phyloP scores from a whole-genome alignment of 2,113 vertebrate genomes.

The Rhinolophus sinicus region DNA sequence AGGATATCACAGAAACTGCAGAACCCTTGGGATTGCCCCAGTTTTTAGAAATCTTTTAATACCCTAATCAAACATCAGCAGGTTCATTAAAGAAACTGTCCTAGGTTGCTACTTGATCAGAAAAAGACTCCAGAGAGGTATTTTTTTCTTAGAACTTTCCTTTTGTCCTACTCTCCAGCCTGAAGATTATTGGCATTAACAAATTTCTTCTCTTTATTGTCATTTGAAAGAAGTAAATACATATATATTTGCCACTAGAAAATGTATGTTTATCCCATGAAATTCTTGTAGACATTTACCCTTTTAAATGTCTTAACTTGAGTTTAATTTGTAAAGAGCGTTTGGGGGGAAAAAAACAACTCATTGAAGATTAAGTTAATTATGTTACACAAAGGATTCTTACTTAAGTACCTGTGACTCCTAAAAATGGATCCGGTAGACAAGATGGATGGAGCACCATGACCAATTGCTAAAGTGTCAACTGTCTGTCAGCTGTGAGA shows the following conservation, averaged over 20 bases:
- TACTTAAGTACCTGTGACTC: conserved; percentile 42
- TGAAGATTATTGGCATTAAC: conserved; percentile 26
- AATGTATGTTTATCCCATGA: conserved; percentile 34
- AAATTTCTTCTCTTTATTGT: conserved; percentile 20
- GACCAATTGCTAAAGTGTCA: conserved; percentile 8
- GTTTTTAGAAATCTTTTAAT: conserved; percentile 55
- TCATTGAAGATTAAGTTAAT: conserved; percentile 42
- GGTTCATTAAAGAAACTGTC: conserved; percentile 56
- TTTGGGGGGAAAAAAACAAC: not conserved
- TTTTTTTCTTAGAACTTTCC: conserved; percentile 13
- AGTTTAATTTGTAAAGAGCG: conserved; percentile 41
- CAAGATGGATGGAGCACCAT: not conserved
- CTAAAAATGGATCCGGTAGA: not conserved
- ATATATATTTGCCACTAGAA: conserved; percentile 49
- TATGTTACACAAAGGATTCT: conserved; percentile 3
- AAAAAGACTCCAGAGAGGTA: not conserved
- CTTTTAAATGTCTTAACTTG: conserved; percentile 26
- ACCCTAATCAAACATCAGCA: conserved; percentile 54
- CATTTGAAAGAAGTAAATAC: conserved; percentile 48
- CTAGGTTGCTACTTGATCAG: not conserved
- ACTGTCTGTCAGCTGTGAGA: conserved; percentile 2
- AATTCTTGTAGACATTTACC: not conserved
- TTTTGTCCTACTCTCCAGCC: not conserved
- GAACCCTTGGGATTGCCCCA: conserved; percentile 42
- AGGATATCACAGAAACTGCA: conserved; percentile 42